Percentiles rank a stretch among this genome's conserved stretches.
Evolutionary conservation across 2,888 invertebrate genomes (phyloP).

Genomic region (Drosophila algonquin): DNA sequence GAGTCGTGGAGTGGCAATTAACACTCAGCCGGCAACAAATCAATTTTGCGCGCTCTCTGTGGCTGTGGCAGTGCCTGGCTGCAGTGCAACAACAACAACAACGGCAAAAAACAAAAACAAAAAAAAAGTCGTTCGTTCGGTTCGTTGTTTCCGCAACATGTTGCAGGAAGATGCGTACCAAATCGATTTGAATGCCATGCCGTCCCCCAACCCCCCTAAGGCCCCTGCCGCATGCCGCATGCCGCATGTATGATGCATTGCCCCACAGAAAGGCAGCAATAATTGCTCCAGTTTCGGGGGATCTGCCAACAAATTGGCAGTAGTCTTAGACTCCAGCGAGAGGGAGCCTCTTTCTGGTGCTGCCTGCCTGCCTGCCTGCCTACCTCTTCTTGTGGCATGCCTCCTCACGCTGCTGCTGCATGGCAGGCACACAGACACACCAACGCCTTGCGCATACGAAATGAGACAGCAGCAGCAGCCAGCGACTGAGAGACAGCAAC

Average conservation of each 20-base stretch:
- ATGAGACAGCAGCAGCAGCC: conserved; percentile 69
- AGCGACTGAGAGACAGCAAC: conserved; percentile 24
- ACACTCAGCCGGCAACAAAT: conserved; percentile 79
- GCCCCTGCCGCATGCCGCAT: neutral
- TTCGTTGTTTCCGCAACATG: conserved; percentile 71
- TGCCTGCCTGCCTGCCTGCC: conserved; percentile 32
- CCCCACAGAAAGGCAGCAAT: conserved; percentile 51
- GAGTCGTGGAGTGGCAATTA: conserved; percentile 74
- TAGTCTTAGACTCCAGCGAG: conserved; percentile 3
- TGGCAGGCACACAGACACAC: conserved; percentile 20
- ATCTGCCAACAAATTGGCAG: conserved; percentile 47
- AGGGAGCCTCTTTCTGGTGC: neutral
- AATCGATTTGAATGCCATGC: conserved; percentile 75
- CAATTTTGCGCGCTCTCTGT: conserved; percentile 76
- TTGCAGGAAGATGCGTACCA: conserved; percentile 79
- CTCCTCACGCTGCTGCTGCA: neutral
- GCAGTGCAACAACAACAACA: conserved; percentile 23
- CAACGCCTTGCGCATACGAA: conserved; percentile 72
- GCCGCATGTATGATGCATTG: conserved; percentile 58
- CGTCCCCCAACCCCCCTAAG: neutral
- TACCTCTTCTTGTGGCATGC: no score
- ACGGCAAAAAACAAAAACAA: conserved; percentile 11
- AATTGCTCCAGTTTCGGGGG: conserved; percentile 76
- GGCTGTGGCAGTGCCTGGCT: neutral
- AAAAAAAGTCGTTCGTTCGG: conserved; percentile 12